A percentile compares a stretch with the other conserved stretches of the same genome.
Conservation (phyloP, 2,888 invertebrate species). For the Trissolcus brochymenae region DNA sequence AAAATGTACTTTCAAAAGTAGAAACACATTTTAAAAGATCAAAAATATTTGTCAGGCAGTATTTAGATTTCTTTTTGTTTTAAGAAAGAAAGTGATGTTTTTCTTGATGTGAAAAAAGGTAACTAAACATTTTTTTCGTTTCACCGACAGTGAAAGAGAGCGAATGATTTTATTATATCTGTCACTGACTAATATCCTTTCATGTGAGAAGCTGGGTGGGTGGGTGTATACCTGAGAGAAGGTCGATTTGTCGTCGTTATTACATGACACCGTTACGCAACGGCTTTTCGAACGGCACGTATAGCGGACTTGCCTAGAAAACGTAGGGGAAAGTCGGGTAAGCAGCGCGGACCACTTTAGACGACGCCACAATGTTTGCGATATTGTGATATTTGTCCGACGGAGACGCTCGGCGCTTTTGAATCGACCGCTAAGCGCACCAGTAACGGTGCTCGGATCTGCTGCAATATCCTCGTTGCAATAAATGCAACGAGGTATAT, state of each 20-base stretch:
- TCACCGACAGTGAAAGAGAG: no score
- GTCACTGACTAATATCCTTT: conserved; percentile 51
- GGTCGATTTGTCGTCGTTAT: conserved; percentile 69
- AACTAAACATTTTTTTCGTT: no score
- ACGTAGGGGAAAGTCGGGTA: conserved; percentile 49
- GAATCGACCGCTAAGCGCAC: background rate
- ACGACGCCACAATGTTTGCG: conserved; percentile 23
- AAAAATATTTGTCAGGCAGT: no score
- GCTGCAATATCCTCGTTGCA: no score
- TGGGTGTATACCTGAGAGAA: conserved; percentile 66
- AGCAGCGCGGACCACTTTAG: conserved; percentile 39
- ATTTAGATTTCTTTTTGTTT: no score
- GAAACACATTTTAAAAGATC: no score
- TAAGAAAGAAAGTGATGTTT: no score
- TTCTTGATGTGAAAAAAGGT: no score
- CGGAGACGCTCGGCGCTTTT: background rate
- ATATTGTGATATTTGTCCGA: conserved; percentile 21
- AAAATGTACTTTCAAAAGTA: no score
- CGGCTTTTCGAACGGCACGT: conserved; percentile 56
- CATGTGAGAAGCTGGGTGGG: conserved; percentile 48
- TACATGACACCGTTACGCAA: conserved; percentile 73
- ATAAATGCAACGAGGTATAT: no score
- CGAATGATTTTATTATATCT: no score
- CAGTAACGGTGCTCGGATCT: no score
- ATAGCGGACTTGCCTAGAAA: conserved; percentile 53